Conservation (phyloP, 2,113 vertebrate species). For the Girardinichthys multiradiatus region DNA sequence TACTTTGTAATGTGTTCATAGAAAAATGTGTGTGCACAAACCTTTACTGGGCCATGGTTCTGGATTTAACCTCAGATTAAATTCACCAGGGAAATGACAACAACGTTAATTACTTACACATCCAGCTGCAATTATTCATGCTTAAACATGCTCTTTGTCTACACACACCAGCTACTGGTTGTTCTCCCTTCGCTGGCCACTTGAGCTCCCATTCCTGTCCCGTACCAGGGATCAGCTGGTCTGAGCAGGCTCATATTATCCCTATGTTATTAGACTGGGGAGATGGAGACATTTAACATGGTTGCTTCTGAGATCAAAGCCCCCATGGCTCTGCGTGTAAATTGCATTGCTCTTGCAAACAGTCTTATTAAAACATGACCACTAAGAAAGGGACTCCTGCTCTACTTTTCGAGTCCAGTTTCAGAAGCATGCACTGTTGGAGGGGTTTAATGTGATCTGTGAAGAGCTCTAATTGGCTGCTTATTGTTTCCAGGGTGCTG, state of each 20-base stretch:
- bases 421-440: background rate
- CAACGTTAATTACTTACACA: constrained; percentile 44
- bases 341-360: constrained; percentile 68
- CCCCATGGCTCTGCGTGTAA: constrained; percentile 61
- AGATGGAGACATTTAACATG: constrained; percentile 69
- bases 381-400: constrained; percentile 34
- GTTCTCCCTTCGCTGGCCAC: constrained; percentile 49
- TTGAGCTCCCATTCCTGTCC: constrained; percentile 40
- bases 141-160: constrained; percentile 17
- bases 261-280: constrained; percentile 63
- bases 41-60: background rate
- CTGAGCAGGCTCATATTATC: constrained; percentile 37
- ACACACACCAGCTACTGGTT: background rate
- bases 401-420: constrained; percentile 33
- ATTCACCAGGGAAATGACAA: constrained; percentile 47
- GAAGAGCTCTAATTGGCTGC: constrained; percentile 29
- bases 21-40: background rate
- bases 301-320: constrained; percentile 66
- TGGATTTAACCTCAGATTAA: background rate
- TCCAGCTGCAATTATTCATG: constrained; percentile 28
- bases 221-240: constrained; percentile 62
- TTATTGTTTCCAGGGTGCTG: constrained; percentile 34
- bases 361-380: constrained; percentile 59
- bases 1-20: background rate
- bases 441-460: constrained; percentile 28